A percentile compares a stretch with the other conserved stretches of the same genome.
phyloP scores from a whole-genome alignment of 2,797 vertebrate species.

The Channallabes apus region DNA sequence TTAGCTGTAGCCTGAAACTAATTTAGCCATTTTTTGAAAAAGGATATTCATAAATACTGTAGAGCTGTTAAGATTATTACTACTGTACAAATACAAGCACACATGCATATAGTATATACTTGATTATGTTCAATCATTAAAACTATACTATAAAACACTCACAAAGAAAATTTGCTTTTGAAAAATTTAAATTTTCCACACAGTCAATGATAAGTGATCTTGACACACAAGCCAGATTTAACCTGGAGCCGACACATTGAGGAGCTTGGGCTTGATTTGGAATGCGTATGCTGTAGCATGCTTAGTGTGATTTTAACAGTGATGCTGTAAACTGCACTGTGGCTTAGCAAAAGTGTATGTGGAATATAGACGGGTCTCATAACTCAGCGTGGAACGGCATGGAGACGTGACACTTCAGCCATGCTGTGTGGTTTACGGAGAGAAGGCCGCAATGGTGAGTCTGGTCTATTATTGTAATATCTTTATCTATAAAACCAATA shows the following conservation, averaged over 20 bases:
- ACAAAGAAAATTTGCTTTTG: background rate
- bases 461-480: constrained; percentile 6
- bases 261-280: background rate
- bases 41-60: background rate
- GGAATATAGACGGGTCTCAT: constrained; percentile 20
- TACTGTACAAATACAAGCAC: background rate
- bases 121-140: background rate
- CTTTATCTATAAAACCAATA: background rate
- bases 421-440: constrained; percentile 81
- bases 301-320: background rate
- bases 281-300: background rate
- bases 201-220: background rate
- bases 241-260: background rate
- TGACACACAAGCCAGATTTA: background rate
- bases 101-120: background rate
- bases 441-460: constrained; percentile 77
- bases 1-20: background rate
- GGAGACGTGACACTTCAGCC: constrained; percentile 60
- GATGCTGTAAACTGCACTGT: background rate
- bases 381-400: constrained; percentile 49
- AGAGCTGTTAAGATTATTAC: background rate
- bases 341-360: background rate
- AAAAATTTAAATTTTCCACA: background rate
- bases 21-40: background rate
- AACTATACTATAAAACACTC: background rate